A percentile compares a stretch with the other conserved stretches of the same genome.
phyloP scores from a whole-genome alignment of 2,797 vertebrate genomes.

The Neopelma chrysocephalum region DNA sequence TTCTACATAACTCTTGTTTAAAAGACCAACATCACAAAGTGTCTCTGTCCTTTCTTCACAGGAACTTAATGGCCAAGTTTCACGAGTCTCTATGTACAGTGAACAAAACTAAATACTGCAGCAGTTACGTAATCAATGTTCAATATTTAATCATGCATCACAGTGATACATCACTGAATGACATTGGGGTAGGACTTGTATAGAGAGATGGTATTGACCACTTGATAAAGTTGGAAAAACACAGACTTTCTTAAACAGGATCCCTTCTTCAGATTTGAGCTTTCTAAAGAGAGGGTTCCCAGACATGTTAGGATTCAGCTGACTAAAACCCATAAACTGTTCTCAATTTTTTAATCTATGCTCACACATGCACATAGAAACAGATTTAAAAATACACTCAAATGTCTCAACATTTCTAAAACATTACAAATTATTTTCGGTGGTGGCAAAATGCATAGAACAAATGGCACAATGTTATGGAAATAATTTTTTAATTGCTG shows the following conservation, averaged over 20 bases:
- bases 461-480: neutral
- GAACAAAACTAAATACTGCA: neutral
- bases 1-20: neutral
- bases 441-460: neutral
- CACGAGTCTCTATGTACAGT: neutral
- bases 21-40: neutral
- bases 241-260: neutral
- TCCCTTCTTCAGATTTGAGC: neutral
- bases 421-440: neutral
- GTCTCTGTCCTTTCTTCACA: neutral
- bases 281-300: neutral
- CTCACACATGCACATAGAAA: neutral
- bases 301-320: neutral
- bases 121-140: neutral
- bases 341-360: neutral
- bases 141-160: neutral
- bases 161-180: neutral
- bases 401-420: neutral
- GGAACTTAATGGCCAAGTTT: neutral
- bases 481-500: neutral
- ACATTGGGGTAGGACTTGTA: neutral
- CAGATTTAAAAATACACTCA: neutral
- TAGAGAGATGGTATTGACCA: neutral
- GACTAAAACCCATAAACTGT: neutral
- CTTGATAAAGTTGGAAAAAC: neutral